Conservation (phyloP, 2,113 vertebrate species). For the Corythoichthys haematopterus region DNA sequence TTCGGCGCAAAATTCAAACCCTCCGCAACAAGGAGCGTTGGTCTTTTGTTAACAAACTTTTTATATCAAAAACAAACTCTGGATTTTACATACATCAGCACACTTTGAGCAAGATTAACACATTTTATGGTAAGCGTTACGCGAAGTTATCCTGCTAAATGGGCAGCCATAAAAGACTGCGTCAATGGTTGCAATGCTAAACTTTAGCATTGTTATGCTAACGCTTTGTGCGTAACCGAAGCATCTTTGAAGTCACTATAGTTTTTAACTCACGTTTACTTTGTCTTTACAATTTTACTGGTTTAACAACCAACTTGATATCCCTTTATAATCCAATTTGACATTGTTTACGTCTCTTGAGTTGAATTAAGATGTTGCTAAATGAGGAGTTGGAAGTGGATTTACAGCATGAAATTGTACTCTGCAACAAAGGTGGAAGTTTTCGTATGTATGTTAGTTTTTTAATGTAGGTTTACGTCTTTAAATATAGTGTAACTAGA, state of each 20-base stretch:
- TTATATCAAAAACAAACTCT: not conserved
- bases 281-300: too few species aligned
- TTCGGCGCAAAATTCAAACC: slow-evolving; percentile 78
- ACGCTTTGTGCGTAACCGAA: not conserved
- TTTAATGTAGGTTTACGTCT: too few species aligned
- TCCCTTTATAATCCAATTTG: not conserved
- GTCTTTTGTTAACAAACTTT: not conserved
- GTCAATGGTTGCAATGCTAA: slow-evolving; percentile 21
- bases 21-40: slow-evolving; percentile 22
- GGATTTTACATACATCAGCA: slow-evolving; percentile 15
- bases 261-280: not conserved
- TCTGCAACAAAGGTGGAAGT: too few species aligned
- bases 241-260: not conserved
- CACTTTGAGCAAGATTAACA: not conserved
- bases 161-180: not conserved
- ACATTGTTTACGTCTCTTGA: not conserved
- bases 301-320: not conserved
- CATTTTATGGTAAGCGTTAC: not conserved
- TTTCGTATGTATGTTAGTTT: too few species aligned
- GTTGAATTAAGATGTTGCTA: not conserved
- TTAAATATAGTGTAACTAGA: too few species aligned
- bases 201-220: slow-evolving; percentile 28
- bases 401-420: not conserved
- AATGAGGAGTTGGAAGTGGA: not conserved
- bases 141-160: not conserved